Evolutionary conservation across 2,113 vertebrate species (phyloP).

Genomic region (Petaurus breviceps): DNA sequence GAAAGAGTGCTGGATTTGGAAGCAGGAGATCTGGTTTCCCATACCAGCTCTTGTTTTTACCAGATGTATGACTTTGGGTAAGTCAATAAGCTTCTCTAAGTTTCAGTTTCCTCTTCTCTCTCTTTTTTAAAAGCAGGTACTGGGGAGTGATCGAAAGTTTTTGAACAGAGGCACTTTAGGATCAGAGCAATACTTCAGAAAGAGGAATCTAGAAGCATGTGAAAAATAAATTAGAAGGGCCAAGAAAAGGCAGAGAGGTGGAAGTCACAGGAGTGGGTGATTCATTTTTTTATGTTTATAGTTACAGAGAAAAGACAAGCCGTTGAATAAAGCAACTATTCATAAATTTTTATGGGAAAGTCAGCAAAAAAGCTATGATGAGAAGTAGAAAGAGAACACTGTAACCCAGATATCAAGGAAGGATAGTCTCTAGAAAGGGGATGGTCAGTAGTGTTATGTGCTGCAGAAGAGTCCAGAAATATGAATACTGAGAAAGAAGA

Average conservation of each 20-base stretch:
- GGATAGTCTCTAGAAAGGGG: too few species aligned
- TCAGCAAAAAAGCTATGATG: too few species aligned
- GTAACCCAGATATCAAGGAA: too few species aligned
- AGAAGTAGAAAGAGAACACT: too few species aligned
- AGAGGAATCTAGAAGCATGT: background rate
- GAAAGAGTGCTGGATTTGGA: background rate
- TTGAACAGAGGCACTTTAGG: background rate
- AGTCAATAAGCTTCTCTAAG: background rate
- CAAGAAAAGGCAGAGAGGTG: background rate
- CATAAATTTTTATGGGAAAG: too few species aligned
- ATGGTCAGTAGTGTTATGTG: too few species aligned
- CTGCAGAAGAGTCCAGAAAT: too few species aligned
- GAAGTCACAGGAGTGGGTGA: too few species aligned
- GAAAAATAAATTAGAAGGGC: background rate
- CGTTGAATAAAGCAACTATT: too few species aligned
- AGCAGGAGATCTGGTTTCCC: background rate
- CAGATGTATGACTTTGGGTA: background rate
- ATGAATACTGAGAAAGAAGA: too few species aligned
- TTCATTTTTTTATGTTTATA: too few species aligned
- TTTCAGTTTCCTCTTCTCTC: background rate
- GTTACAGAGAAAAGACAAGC: too few species aligned
- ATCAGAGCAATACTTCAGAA: background rate
- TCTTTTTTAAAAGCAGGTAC: background rate
- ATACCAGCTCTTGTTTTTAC: background rate
- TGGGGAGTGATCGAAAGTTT: background rate